Percentiles rank a stretch among this genome's conserved stretches.
Conservation (phyloP, 2,888 invertebrate species). For the Heliconius charithonia region DNA sequence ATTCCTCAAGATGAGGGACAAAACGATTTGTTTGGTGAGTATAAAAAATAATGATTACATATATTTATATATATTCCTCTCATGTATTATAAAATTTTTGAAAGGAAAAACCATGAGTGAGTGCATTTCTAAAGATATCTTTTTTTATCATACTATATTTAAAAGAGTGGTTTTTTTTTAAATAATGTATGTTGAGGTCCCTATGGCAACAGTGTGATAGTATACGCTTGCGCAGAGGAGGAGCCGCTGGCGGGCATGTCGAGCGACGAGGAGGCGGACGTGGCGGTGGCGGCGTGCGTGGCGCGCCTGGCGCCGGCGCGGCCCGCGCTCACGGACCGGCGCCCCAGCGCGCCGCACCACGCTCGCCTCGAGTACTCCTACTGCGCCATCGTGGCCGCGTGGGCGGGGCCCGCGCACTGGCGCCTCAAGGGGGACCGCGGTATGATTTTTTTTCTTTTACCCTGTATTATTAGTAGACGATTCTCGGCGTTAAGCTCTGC, state of each 20-base stretch:
- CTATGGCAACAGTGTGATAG: too few species aligned
- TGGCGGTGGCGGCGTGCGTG: conserved; percentile 62
- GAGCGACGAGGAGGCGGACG: conserved; percentile 76
- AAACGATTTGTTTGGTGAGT: conserved; percentile 73
- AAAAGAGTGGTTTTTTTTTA: too few species aligned
- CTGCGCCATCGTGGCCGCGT: conserved; percentile 84
- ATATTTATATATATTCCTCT: too few species aligned
- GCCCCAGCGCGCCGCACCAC: conserved; percentile 77
- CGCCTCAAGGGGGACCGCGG: conserved; percentile 84
- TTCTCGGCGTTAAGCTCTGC: too few species aligned
- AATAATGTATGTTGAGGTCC: too few species aligned
- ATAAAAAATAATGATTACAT: background rate
- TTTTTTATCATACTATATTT: too few species aligned
- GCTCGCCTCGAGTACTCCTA: conserved; percentile 88
- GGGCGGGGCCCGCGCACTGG: conserved; percentile 95
- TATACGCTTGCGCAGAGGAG: conserved; percentile 61
- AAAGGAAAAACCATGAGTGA: too few species aligned
- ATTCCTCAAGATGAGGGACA: conserved; percentile 77
- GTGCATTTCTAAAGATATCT: too few species aligned
- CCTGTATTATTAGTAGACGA: too few species aligned
- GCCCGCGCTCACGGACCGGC: conserved; percentile 79
- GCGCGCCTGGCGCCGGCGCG: conserved; percentile 53
- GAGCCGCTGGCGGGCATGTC: conserved; percentile 76
- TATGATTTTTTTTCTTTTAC: conserved; percentile 42
- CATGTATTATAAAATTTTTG: too few species aligned